Percentiles rank a stretch among this genome's conserved stretches.
Conservation (phyloP, 2,797 vertebrate species). For the Acipenser oxyrinchus region DNA sequence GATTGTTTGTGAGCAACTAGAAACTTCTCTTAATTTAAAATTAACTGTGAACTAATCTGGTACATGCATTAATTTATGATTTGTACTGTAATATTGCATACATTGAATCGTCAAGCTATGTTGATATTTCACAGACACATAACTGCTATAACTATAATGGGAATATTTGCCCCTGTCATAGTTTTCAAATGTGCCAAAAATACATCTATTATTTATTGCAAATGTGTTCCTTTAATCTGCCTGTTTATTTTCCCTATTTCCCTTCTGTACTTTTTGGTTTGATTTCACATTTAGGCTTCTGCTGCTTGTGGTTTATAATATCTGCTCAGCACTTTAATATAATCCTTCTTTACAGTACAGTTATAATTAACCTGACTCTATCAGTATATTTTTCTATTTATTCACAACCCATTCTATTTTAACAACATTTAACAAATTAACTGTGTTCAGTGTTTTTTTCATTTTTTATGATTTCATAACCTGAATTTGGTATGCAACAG, state of each 20-base stretch:
- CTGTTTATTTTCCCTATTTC: conserved; percentile 20
- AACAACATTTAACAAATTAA: no score
- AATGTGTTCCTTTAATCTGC: conserved; percentile 60
- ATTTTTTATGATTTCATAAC: no score
- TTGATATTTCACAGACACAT: conserved; percentile 5
- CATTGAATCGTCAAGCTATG: no score
- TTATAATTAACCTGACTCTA: conserved; percentile 8
- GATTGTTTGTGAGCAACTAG: neutral
- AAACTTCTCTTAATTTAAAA: neutral
- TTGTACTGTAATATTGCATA: no score
- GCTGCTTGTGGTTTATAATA: neutral
- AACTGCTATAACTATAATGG: conserved; percentile 26
- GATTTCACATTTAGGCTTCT: conserved; percentile 26
- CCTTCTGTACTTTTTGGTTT: conserved; percentile 32
- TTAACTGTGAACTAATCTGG: no score
- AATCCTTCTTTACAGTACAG: neutral
- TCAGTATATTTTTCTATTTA: conserved; percentile 4
- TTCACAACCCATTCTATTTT: neutral
- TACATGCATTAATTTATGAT: no score
- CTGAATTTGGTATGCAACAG: no score
- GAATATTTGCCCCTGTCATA: conserved; percentile 48
- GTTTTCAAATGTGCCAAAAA: conserved; percentile 64
- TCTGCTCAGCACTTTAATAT: neutral
- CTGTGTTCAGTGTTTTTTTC: no score
- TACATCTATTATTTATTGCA: conserved; percentile 68